Conservation (phyloP, 2,113 vertebrate species). For the Hypocryptadius cinnamomeus region DNA sequence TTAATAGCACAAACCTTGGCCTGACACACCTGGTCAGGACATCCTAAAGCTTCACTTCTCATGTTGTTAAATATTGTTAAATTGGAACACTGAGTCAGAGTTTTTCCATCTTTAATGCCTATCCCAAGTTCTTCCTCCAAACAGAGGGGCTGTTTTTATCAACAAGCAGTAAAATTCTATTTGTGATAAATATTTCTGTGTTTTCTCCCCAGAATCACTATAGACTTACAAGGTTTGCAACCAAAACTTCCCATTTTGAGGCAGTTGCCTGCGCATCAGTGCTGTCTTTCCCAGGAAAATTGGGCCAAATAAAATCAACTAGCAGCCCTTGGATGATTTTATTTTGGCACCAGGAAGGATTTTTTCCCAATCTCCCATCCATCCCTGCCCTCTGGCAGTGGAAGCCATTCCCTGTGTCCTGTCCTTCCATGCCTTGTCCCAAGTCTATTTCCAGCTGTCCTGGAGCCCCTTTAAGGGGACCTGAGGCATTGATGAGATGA, state of each 20-base stretch:
- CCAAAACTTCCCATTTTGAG: accelerated
- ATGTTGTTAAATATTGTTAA: not conserved
- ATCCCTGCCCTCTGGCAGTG: not conserved
- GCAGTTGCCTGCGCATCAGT: not conserved
- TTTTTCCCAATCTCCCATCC: not conserved
- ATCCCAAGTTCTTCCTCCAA: not conserved
- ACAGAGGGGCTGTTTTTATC: not conserved
- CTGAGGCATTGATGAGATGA: not conserved
- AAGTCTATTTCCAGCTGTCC: not conserved
- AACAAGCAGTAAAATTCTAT: not conserved
- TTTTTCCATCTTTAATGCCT: not conserved
- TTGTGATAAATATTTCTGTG: not conserved
- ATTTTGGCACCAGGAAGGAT: not conserved
- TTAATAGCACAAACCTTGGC: not conserved
- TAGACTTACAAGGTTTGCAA: accelerated
- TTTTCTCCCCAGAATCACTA: not conserved
- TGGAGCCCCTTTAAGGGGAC: not conserved
- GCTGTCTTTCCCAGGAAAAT: not conserved
- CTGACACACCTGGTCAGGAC: not conserved
- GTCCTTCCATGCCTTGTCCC: not conserved
- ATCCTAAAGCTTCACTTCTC: not conserved
- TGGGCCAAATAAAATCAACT: not conserved
- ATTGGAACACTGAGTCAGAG: not conserved
- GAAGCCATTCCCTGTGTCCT: not conserved
- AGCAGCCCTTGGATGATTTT: not conserved